Conservation (phyloP, 2,797 vertebrate genomes). For the Iguana delicatissima region DNA sequence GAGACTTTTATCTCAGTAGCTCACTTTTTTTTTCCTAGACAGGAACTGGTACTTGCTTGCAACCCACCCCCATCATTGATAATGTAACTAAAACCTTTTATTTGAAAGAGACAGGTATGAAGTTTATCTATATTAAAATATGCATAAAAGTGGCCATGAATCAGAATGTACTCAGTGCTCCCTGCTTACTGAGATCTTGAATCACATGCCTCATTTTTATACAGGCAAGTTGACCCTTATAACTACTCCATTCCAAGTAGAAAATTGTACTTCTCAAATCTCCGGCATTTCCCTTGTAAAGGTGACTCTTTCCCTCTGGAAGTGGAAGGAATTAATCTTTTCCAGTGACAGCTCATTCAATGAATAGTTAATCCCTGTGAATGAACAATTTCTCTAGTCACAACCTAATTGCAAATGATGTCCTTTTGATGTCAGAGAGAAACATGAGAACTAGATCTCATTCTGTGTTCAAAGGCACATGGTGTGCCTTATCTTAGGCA, state of each 20-base stretch:
- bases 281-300: neutral
- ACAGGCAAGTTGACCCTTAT: neutral
- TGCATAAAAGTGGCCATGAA: neutral
- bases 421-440: neutral
- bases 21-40: neutral
- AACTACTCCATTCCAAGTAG: neutral
- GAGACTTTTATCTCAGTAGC: neutral
- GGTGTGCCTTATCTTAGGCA: neutral
- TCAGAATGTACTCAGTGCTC: neutral
- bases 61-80: neutral
- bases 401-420: constrained; percentile 38
- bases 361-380: constrained; percentile 8
- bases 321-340: constrained; percentile 30
- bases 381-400: constrained; percentile 33
- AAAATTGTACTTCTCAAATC: neutral
- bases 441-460: neutral
- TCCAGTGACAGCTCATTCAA: constrained; percentile 20
- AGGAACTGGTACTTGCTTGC: neutral
- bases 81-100: constrained; percentile 3
- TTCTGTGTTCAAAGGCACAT: neutral
- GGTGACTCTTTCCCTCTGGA: constrained; percentile 3
- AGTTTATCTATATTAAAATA: neutral
- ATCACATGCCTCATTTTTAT: fast-evolving
- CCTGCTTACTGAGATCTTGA: constrained; percentile 20
- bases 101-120: neutral